A percentile compares a stretch with the other conserved stretches of the same genome.
Evolutionary conservation across 2,113 vertebrate genomes (phyloP).

Genomic region (Chaetura pelagica): DNA sequence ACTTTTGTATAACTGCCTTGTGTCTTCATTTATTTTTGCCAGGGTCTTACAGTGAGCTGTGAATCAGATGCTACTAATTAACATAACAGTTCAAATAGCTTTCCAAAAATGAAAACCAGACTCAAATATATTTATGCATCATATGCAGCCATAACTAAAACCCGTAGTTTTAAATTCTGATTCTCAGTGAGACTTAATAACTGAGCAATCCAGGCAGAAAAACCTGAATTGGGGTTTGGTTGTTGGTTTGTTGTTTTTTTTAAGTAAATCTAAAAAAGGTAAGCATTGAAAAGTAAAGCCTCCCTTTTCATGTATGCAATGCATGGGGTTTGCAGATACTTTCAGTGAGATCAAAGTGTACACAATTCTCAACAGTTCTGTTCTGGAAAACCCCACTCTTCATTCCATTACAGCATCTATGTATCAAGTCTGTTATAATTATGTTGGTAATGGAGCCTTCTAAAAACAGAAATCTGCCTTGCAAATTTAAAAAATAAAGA

Average conservation of each 20-base stretch:
- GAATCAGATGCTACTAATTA: background rate
- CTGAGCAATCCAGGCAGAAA: background rate
- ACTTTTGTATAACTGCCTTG: background rate
- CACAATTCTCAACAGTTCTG: background rate
- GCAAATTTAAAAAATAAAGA: background rate
- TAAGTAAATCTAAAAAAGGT: background rate
- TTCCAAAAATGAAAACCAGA: background rate
- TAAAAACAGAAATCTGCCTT: background rate
- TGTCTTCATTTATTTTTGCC: background rate
- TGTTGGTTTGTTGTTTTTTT: too few species aligned
- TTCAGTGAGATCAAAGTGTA: background rate
- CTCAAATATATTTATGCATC: background rate
- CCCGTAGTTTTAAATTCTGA: background rate
- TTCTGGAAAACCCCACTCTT: background rate
- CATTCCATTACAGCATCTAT: background rate
- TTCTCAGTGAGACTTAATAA: background rate
- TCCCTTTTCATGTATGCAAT: background rate
- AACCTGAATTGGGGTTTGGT: background rate
- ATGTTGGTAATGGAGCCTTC: background rate
- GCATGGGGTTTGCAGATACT: background rate
- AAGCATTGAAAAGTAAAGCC: background rate
- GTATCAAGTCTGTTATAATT: background rate
- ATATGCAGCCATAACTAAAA: background rate
- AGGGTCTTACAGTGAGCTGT: background rate
- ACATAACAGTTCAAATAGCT: background rate